These are phyloP conservation scores for Eurypyga helias DNA, from an alignment of 2,113 vertebrate species.

Conservation along the genomic window DNA sequence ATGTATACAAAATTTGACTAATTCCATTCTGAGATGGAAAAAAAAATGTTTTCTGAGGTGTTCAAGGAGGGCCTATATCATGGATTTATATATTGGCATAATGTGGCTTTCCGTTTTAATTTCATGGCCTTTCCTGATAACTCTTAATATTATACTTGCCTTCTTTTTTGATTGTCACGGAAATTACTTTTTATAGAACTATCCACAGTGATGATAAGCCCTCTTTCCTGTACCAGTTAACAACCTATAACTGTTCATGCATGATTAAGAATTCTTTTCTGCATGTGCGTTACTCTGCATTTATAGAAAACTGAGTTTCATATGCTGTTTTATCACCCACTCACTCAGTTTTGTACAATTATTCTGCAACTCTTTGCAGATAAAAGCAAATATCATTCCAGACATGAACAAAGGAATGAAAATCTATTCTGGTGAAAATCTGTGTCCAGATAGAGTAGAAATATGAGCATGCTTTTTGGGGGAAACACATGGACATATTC, in stretches of 20 bases:
- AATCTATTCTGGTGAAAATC: background rate
- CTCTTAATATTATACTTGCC: background rate
- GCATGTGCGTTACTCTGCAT: background rate
- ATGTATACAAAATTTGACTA: background rate
- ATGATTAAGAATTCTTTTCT: background rate
- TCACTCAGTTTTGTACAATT: background rate
- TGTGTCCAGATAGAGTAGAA: background rate
- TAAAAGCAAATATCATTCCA: background rate
- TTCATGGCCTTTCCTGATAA: background rate
- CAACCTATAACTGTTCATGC: background rate
- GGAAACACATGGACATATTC: background rate
- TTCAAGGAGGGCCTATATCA: background rate
- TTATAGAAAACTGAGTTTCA: background rate
- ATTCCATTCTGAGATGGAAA: background rate
- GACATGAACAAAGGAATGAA: background rate
- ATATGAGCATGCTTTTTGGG: background rate
- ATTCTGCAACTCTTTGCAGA: background rate
- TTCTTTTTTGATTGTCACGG: background rate
- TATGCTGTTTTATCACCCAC: background rate
- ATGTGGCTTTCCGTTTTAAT: background rate
- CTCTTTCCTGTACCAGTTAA: background rate
- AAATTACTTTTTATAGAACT: background rate
- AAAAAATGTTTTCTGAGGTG: background rate
- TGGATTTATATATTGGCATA: background rate
- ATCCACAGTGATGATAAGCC: background rate